A percentile compares a stretch with the other conserved stretches of the same genome.
These are phyloP conservation scores for Phymastichus coffea DNA, from an alignment of 1,140 invertebrate genomes.

Conservation along the genomic window DNA sequence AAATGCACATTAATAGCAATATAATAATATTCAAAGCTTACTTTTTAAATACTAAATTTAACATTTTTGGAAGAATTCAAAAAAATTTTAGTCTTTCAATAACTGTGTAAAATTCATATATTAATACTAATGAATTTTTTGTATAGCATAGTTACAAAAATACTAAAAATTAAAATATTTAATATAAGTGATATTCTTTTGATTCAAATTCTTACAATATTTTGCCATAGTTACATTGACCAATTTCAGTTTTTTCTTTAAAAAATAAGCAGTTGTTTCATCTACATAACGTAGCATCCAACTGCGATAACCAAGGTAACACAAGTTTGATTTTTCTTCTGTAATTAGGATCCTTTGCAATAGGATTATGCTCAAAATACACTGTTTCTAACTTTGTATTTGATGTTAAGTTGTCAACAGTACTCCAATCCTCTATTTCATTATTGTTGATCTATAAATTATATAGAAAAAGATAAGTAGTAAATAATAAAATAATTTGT, in stretches of 20 bases:
- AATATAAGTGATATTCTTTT: conserved; percentile 7
- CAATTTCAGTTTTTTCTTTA: neutral
- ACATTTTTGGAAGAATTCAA: neutral
- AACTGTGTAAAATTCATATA: neutral
- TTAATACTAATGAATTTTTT: neutral
- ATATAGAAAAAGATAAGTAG: conserved; percentile 33
- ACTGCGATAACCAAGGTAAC: conserved; percentile 84
- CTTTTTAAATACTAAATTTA: neutral
- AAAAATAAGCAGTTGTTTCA: conserved; percentile 38
- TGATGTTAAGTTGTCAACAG: conserved; percentile 71
- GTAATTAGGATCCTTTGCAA: conserved; percentile 83
- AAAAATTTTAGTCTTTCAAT: conserved; percentile 8
- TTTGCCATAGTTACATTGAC: too few species aligned
- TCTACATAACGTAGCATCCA: conserved; percentile 92
- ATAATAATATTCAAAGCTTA: neutral
- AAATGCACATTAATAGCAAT: conserved; percentile 7
- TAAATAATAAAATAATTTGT: conserved; percentile 3
- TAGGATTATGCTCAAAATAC: conserved; percentile 92
- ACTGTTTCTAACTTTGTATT: conserved; percentile 84
- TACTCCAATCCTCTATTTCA: conserved; percentile 81
- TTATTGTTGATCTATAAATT: conserved; percentile 88
- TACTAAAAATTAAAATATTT: conserved; percentile 2
- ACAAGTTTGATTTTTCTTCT: conserved; percentile 87
- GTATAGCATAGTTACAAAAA: neutral
- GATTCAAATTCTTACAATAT: too few species aligned